Base-by-base conservation (phyloP, 2,113 vertebrate genomes). In the Percina caprodes region DNA sequence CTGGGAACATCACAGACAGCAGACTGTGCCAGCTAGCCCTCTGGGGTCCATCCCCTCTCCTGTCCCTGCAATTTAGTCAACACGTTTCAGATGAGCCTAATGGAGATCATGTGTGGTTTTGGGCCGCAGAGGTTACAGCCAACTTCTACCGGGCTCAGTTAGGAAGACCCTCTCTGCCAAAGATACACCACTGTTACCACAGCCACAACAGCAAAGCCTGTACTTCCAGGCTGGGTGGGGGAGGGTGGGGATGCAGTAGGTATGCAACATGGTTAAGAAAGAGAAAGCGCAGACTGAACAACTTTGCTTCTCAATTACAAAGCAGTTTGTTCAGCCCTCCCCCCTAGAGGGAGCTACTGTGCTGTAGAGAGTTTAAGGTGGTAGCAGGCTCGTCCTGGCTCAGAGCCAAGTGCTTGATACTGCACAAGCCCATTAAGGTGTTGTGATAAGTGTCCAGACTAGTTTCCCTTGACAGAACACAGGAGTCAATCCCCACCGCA, bases 61-160 rank as follows among this genome's bases (percentile, higher is more conserved):
- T 88, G 87, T 94, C 91, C 86, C 90, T 90, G 86, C 91, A 91
- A 90, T 91, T 91, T 91, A 91, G 85, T 93, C 93, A 92, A 91
- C 92, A 94, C 89, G 59, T 94, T 95, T 94, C 90, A 92, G 92
- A 90, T 92, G 91, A 91, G 87, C 74, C 89, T 95, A 94, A 94
- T 94, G 88, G 88, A 92, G 91, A 94, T 93, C 93, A 93, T 92
- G 86, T 94, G 94, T 94, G 93, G 89, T 85, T 92, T 86, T 79
- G 82, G 79, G 91, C 86, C 56, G 58, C 80, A 69, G 88, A 92
- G 85, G 86, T 88, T 91, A 86, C 85, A 92, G 83, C 89, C 89
- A 85, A 83, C 81, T 86, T 89, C 82, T 52, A 91, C 77, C 30
- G 78, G 69, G 83, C 83, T 87, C 75, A 56, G 87, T 81, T 66